Conservation (phyloP, 2,113 vertebrate species). For the Tangachromis dhanisi region DNA sequence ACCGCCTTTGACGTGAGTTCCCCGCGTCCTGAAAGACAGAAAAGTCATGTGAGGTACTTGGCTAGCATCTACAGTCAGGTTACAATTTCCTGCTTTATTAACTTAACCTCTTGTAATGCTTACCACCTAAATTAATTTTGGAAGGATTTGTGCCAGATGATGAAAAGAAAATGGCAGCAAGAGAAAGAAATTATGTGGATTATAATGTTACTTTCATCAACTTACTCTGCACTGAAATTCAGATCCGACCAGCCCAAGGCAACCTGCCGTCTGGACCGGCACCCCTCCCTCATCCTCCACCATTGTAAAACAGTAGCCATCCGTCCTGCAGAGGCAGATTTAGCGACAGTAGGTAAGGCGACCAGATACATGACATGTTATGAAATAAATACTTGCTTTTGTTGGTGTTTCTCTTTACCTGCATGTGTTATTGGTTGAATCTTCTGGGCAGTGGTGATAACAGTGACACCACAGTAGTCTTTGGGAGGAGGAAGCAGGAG, state of each 20-base stretch:
- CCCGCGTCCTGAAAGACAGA: constrained; percentile 77
- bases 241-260: constrained; percentile 84
- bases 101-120: not conserved
- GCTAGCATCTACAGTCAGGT: not conserved
- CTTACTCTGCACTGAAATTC: constrained; percentile 97
- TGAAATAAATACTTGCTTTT: not conserved
- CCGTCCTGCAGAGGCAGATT: constrained; percentile 74
- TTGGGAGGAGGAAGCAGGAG: constrained; percentile 73
- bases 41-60: not conserved
- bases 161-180: not conserved
- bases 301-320: constrained; percentile 95
- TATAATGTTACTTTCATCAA: not conserved
- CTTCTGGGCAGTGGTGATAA: constrained; percentile 89
- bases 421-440: constrained; percentile 92
- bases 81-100: not conserved
- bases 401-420: constrained; percentile 51
- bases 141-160: not conserved
- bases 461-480: constrained; percentile 87
- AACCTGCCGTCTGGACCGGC: constrained; percentile 86
- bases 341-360: not conserved
- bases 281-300: constrained; percentile 89
- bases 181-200: not conserved
- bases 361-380: not conserved
- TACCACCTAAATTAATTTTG: not conserved
- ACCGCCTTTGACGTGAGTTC: constrained; percentile 79